Evolutionary conservation across 92 coral and sea anemone species (phyloP).

Genomic region (Actinernus sp.): DNA sequence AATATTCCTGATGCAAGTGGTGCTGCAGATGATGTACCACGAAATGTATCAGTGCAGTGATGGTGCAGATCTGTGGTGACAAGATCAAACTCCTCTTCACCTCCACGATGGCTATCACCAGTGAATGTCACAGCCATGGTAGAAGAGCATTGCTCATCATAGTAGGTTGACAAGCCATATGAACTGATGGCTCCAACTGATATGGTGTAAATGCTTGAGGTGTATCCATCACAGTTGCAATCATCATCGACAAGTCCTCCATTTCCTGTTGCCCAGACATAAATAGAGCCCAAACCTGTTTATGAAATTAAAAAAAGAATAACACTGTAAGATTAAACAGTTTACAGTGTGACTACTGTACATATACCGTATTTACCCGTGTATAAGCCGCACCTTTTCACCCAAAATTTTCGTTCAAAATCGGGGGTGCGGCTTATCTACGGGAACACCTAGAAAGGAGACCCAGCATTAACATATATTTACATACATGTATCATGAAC

Average conservation of each 20-base stretch:
- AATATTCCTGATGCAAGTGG: slow-evolving; percentile 94
- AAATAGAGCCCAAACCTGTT: slow-evolving; percentile 88
- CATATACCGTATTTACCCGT: too few species aligned
- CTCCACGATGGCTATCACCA: slow-evolving; percentile 88
- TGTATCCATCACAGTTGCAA: slow-evolving; percentile 93
- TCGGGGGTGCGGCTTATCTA: too few species aligned
- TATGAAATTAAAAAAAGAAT: neutral
- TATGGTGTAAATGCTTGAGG: slow-evolving; percentile 90
- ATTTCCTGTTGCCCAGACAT: slow-evolving; percentile 98
- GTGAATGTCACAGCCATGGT: slow-evolving; percentile 96
- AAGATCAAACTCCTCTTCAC: slow-evolving; percentile 70
- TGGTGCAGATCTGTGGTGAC: slow-evolving; percentile 94
- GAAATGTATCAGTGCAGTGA: slow-evolving; percentile 80
- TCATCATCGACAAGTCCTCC: slow-evolving; percentile 96
- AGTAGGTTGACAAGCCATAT: slow-evolving; percentile 92
- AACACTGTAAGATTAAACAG: neutral
- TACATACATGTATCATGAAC: too few species aligned
- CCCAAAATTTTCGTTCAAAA: too few species aligned
- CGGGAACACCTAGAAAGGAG: too few species aligned
- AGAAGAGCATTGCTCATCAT: slow-evolving; percentile 93
- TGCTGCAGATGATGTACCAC: slow-evolving; percentile 97
- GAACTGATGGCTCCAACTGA: slow-evolving; percentile 97
- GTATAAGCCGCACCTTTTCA: too few species aligned
- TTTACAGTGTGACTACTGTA: neutral
- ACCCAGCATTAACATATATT: too few species aligned